Conservation (phyloP, 2,797 vertebrate genomes). For the Micropoecilia bifurca region DNA sequence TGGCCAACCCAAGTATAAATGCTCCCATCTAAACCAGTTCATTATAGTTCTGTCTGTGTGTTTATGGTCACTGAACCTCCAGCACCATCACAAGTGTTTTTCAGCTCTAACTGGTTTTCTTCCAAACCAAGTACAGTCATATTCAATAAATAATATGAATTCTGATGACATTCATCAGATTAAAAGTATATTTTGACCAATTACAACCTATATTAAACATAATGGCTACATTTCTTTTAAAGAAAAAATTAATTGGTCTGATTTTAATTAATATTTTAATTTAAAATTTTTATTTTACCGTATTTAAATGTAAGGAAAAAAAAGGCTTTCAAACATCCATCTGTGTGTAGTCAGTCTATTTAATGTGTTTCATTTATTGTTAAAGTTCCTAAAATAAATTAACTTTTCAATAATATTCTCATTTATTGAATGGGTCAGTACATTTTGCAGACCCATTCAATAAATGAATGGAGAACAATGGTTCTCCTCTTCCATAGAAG, state of each 20-base stretch:
- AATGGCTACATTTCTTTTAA: too few relatives aligned
- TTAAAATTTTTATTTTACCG: too few relatives aligned
- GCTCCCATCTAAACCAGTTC: background rate
- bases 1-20: background rate
- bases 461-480: background rate
- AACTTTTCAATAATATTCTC: background rate
- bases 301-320: too few relatives aligned
- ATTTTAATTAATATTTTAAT: too few relatives aligned
- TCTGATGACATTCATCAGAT: too few relatives aligned
- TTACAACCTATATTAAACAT: too few relatives aligned
- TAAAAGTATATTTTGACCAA: too few relatives aligned
- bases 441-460: background rate
- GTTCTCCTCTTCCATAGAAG: background rate
- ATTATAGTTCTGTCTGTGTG: background rate
- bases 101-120: background rate
- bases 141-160: too few relatives aligned
- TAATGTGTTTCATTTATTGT: background rate
- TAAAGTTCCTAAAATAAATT: background rate
- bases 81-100: background rate
- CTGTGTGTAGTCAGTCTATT: background rate
- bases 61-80: background rate
- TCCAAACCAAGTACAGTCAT: too few relatives aligned
- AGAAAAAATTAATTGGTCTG: too few relatives aligned
- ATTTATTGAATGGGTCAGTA: background rate
- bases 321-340: background rate